Evolutionary conservation across 2,888 invertebrate genomes (phyloP).

Genomic region (Ophion costatus): DNA sequence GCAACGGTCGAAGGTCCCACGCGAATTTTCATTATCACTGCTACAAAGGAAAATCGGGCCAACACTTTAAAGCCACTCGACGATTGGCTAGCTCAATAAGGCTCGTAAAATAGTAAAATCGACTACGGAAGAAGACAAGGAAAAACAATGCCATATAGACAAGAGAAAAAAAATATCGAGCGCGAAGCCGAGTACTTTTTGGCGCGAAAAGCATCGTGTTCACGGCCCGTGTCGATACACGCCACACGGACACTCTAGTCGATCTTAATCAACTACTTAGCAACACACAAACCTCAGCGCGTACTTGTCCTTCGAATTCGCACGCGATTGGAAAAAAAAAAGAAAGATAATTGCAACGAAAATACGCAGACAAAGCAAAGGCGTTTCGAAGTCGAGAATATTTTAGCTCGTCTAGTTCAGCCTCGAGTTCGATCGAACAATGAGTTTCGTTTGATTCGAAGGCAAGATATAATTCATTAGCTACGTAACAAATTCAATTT

Average conservation of each 20-base stretch:
- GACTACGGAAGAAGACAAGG: background rate
- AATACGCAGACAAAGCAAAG: background rate
- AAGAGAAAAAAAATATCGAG: constrained; percentile 1
- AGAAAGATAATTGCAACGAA: background rate
- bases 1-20: constrained; percentile 51
- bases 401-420: background rate
- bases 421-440: background rate
- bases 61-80: constrained; percentile 59
- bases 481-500: background rate
- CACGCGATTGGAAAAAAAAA: constrained; percentile 2
- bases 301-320: constrained; percentile 29
- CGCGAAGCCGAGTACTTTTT: constrained; percentile 23
- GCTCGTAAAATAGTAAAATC: constrained; percentile 45
- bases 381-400: background rate
- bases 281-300: constrained; percentile 53
- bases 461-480: background rate
- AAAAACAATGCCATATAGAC: constrained; percentile 8
- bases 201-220: background rate
- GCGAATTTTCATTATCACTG: constrained; percentile 21
- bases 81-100: constrained; percentile 61
- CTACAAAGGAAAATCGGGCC: constrained; percentile 46
- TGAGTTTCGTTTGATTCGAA: background rate
- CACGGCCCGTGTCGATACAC: constrained; percentile 5
- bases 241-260: constrained; percentile 57
- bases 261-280: constrained; percentile 42